A percentile compares a stretch with the other conserved stretches of the same genome.
phyloP scores from a whole-genome alignment of 2,797 vertebrate species.

The Falco columbarius region DNA sequence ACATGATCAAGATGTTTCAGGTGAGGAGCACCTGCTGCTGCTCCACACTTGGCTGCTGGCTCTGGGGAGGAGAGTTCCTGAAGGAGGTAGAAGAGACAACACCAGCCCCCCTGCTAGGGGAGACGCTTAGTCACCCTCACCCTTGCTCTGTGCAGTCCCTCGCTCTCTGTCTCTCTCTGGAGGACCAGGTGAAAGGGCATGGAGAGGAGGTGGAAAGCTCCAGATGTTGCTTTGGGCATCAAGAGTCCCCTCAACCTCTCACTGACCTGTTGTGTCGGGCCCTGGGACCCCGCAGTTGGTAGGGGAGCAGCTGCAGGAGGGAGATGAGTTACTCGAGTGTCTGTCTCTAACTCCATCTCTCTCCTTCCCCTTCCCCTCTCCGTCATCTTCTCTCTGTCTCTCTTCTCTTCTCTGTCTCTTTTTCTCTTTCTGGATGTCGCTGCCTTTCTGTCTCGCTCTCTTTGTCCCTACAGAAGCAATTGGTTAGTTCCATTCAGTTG shows the following conservation, averaged over 20 bases:
- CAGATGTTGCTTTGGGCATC: neutral
- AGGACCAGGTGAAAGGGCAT: neutral
- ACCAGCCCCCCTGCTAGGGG: neutral
- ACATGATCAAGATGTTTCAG: constrained; percentile 95
- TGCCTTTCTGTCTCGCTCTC: constrained; percentile 49
- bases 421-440: constrained; percentile 51
- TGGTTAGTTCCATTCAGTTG: constrained; percentile 79
- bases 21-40: constrained; percentile 63
- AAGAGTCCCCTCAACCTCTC: neutral
- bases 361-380: constrained; percentile 70
- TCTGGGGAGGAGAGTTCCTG: constrained; percentile 13
- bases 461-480: constrained; percentile 78
- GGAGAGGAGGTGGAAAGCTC: neutral
- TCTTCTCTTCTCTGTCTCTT: neutral
- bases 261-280: neutral
- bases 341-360: constrained; percentile 76
- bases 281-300: constrained; percentile 12
- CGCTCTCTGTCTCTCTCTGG: neutral
- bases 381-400: constrained; percentile 63
- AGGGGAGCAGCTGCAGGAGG: constrained; percentile 61
- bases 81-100: constrained; percentile 19
- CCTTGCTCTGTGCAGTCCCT: neutral
- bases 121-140: neutral
- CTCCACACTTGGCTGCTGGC: neutral
- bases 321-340: constrained; percentile 30